Base-by-base conservation (phyloP, 2,888 invertebrate genomes). In the Lasioglossum malachurum region DNA sequence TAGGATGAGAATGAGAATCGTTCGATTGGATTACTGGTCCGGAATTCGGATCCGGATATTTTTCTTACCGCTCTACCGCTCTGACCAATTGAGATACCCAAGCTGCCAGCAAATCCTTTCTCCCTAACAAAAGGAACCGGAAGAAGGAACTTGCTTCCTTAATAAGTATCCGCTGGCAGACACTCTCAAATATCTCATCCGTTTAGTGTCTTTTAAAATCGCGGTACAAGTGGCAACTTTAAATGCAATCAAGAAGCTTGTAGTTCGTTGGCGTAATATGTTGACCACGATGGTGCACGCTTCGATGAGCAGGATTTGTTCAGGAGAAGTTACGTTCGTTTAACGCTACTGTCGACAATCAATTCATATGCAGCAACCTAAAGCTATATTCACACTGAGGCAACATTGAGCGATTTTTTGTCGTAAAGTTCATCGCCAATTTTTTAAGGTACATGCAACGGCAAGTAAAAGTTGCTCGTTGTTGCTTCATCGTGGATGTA, bases 41-140 rank as follows among this genome's bases (percentile, higher is more conserved):
- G 72, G 72, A 72, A 72, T n/a, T 72, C 41, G 72, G 41, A 72
- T 44, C 72, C 72, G 72, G 72, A 72, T 72, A 41, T 72, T 72
- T 41, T n/a, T n/a, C 41, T 72, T 72, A 41, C 72, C 44, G 72
- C 72, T n/a, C 72, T 41, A 72, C 72, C 41, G 72, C 72, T 72
- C 72, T 72, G 41, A 72, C 44, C 41, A 72, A 72, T 72, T 72
- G 72, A 44, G 72, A 72, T 44, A 44, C 41, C 72, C 72, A 16
- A 27, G 72, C 72, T n/a, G 41, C n/a, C n/a, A 14, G n/a, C 27
- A n/a, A 41, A 71, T 38, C n/a, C 41, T 44, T 72, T 44, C 27
- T 72, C 14, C 72, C n/a, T 44, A 41, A 72, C 72, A 72, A 72
- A 27, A 14, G n/a, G 14, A 27, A 16, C n/a, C 27, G 27, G 72